Evolutionary conservation across 2,888 invertebrate genomes (phyloP).

Genomic region (Drosophila mercatorum): DNA sequence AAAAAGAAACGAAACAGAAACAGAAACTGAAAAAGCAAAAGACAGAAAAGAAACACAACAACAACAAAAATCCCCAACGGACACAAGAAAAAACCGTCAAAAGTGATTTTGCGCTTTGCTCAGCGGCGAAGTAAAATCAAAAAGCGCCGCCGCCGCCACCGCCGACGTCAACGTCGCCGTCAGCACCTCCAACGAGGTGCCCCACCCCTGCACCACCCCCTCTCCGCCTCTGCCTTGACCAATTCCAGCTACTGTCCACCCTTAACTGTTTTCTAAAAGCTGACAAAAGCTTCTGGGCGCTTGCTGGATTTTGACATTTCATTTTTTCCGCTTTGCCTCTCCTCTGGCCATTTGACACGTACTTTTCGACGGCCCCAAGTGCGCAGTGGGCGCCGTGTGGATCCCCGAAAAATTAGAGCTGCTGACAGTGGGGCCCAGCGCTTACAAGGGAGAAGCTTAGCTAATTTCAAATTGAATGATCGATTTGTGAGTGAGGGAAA

Average conservation of each 20-base stretch:
- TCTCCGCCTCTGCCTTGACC: not conserved
- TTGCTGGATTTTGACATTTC: slow-evolving; percentile 64
- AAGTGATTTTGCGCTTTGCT: slow-evolving; percentile 79
- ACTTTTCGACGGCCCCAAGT: slow-evolving; percentile 45
- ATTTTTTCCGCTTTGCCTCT: slow-evolving; percentile 33
- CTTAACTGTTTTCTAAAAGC: slow-evolving; percentile 64
- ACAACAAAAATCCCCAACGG: slow-evolving; percentile 36
- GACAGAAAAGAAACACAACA: slow-evolving; percentile 3
- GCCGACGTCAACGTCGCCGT: slow-evolving; percentile 55
- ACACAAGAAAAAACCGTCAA: slow-evolving; percentile 81
- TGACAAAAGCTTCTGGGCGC: slow-evolving; percentile 59
- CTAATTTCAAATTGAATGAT: slow-evolving; percentile 1
- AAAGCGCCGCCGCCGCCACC: slow-evolving; percentile 56
- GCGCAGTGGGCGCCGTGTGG: slow-evolving; percentile 24
- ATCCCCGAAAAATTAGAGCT: slow-evolving; percentile 20
- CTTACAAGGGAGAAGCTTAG: not conserved
- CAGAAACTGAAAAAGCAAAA: slow-evolving; percentile 15
- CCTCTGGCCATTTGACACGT: slow-evolving; percentile 64
- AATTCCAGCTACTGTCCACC: slow-evolving; percentile 42
- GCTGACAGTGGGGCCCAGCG: slow-evolving; percentile 36
- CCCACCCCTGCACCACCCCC: not conserved
- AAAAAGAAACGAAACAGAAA: slow-evolving; percentile 9
- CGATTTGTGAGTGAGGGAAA: not conserved
- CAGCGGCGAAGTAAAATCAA: slow-evolving; percentile 72
- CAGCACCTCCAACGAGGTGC: slow-evolving; percentile 54